Base-by-base conservation (phyloP, 92 coral and sea anemone genomes). In the Phenganax marumi region DNA sequence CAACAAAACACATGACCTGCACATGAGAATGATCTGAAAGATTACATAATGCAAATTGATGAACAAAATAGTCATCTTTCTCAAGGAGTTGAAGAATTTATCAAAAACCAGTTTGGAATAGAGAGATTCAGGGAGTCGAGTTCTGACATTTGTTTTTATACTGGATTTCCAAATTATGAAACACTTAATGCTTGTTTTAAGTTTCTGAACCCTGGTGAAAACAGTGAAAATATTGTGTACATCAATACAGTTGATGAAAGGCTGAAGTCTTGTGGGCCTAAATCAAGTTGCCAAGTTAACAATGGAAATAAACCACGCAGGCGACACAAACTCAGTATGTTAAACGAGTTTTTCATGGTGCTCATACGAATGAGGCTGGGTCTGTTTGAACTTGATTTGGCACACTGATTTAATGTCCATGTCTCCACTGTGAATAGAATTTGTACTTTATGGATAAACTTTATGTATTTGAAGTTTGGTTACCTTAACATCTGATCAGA, bases 361-460 rank as follows among this genome's bases (percentile, higher is more conserved):
- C 63, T 56, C 57, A 66, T 39, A 39, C 63, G 54, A 25, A 22
- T 81, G 83, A 63, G 83, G 73, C 83, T 81, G 24, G 86, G 83
- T 0, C 65, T 81, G 19, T 81, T 86, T 58, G 89, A 86, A 58
- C 76, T 48, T 57, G 89, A 86, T 81, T 21, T 86, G 86, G 89
- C 86, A 10, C 89, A 86, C 50, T 73, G 86, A 63, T 87, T 82
- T 70, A 56, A 57, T 9, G 75, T 87, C 12, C 84, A 76, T 46
- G 63, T 54, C 7, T 76, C 87, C 14, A 76, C 84, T 6, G 75
- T 83, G 6, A 87, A 77, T 33, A 87, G 75, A 25, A 83, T 87
- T 50, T 82, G 83, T 51, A 76, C 69, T 14, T 74, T 84, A 7
- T 76, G 87, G 85, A 87, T 84, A 21, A 84, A 77, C 72, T 87